Evolutionary conservation across 2,113 vertebrate species (phyloP).

Genomic region (Bos indicus): DNA sequence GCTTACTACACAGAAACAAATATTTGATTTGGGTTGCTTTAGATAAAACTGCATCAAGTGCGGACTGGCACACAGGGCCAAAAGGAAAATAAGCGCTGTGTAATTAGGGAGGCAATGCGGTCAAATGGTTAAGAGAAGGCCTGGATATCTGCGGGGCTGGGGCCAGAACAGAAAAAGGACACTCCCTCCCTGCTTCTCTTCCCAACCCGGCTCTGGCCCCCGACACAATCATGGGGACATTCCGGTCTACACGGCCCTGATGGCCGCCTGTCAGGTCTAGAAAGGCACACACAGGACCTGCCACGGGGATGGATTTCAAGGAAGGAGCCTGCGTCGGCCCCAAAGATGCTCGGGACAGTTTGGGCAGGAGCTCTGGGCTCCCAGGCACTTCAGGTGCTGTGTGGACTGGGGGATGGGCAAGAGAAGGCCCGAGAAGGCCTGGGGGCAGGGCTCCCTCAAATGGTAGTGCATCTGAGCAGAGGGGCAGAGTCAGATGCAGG

Average conservation of each 20-base stretch:
- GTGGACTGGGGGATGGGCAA: background rate
- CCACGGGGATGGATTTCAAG: too few species aligned
- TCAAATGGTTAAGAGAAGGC: background rate
- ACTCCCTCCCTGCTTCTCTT: background rate
- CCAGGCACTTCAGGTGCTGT: background rate
- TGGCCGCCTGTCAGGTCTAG: too few species aligned
- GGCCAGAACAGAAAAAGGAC: background rate
- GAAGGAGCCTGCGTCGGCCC: background rate
- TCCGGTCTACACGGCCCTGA: background rate
- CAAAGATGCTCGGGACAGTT: too few species aligned
- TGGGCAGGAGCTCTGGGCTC: background rate
- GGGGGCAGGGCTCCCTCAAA: accelerated
- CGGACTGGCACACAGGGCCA: too few species aligned
- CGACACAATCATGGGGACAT: background rate
- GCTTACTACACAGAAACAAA: background rate
- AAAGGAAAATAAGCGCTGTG: background rate
- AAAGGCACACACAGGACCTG: too few species aligned
- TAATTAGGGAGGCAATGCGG: background rate
- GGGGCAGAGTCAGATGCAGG: background rate
- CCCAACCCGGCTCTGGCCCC: background rate
- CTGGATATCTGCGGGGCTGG: background rate
- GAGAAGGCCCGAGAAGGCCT: background rate
- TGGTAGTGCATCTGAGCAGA: background rate
- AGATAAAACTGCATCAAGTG: background rate
- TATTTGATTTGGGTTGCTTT: background rate